Evolutionary conservation across 2,113 vertebrate species (phyloP).

Genomic region (Uropsilus gracilis): DNA sequence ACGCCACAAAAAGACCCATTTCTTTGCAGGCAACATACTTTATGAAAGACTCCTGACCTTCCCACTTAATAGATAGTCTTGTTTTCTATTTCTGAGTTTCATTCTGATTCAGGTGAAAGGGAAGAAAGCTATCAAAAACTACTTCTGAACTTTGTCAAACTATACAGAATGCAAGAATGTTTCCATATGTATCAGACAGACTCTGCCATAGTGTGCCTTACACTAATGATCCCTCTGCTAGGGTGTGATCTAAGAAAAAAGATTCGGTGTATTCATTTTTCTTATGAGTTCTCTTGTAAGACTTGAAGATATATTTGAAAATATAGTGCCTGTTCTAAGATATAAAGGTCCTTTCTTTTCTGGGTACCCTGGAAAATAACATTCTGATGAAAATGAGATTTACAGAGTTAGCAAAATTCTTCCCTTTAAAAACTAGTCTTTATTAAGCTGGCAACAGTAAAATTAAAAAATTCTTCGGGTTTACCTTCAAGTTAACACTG

Average conservation of each 20-base stretch:
- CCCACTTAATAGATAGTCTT: neutral
- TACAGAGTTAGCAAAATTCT: conserved; percentile 36
- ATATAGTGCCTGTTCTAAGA: neutral
- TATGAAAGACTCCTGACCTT: neutral
- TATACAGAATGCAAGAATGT: neutral
- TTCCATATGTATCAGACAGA: neutral
- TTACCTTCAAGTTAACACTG: neutral
- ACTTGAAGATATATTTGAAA: conserved; percentile 21
- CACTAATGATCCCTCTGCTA: neutral
- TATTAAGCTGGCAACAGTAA: neutral
- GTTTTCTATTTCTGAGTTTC: conserved; percentile 4
- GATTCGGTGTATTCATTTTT: neutral
- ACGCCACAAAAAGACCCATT: neutral
- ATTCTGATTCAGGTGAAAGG: neutral
- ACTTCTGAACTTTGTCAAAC: neutral
- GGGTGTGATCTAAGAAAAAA: neutral
- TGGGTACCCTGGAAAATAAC: neutral
- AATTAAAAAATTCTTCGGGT: neutral
- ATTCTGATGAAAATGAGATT: neutral
- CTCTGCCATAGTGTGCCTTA: neutral
- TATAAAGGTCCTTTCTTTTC: neutral
- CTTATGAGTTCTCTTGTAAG: neutral
- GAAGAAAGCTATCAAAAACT: neutral
- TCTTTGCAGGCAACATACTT: neutral
- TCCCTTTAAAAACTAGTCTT: conserved; percentile 7